Conservation (phyloP, 2,797 vertebrate species). For the Naso thynnoides region DNA sequence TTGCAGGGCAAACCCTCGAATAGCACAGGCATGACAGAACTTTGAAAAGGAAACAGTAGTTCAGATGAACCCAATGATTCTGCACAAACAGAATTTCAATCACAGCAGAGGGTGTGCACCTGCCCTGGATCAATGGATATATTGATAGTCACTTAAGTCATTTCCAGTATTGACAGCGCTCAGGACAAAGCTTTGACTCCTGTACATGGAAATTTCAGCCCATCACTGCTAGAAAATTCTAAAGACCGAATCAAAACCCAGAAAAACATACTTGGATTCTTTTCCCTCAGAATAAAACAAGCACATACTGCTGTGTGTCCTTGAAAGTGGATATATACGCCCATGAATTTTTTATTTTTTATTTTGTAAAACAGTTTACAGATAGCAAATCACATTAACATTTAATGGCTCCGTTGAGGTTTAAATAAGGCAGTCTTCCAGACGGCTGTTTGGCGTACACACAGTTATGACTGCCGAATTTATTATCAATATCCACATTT, state of each 20-base stretch:
- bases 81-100: slow-evolving; percentile 62
- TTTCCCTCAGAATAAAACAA: not conserved
- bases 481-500: slow-evolving; percentile 16
- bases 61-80: slow-evolving; percentile 35
- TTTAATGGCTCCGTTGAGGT: slow-evolving; percentile 38
- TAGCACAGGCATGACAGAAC: slow-evolving; percentile 32
- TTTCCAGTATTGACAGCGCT: slow-evolving; percentile 27
- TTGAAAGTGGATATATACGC: not conserved
- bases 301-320: not conserved
- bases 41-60: slow-evolving; percentile 35
- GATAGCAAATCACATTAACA: slow-evolving; percentile 10
- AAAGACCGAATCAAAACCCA: not conserved
- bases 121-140: slow-evolving; percentile 49
- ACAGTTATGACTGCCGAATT: slow-evolving; percentile 21
- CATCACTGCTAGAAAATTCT: slow-evolving; percentile 21
- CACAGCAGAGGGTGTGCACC: slow-evolving; percentile 15
- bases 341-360: not conserved
- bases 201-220: slow-evolving; percentile 9
- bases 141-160: slow-evolving; percentile 40
- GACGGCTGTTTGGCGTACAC: not conserved
- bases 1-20: slow-evolving; percentile 42
- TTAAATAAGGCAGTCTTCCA: slow-evolving; percentile 20
- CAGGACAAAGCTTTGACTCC: slow-evolving; percentile 20
- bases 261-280: not conserved
- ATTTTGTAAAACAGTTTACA: slow-evolving; percentile 11